Conservation (phyloP, 2,113 vertebrate species). For the Morphnarchus princeps region DNA sequence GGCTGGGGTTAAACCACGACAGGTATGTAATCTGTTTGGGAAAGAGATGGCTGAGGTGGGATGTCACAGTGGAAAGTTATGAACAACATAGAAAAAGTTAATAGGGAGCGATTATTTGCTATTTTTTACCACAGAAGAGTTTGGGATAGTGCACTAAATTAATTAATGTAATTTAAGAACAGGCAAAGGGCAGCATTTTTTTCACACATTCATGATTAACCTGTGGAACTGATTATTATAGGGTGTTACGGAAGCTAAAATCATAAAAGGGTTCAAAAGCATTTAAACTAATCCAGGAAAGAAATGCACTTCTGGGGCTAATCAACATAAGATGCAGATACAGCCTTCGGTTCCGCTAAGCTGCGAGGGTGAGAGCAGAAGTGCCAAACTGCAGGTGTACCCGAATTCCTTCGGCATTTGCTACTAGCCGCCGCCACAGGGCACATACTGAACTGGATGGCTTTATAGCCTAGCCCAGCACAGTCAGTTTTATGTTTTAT, state of each 20-base stretch:
- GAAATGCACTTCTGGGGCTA: neutral
- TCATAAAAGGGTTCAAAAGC: neutral
- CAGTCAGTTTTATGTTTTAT: neutral
- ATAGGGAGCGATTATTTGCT: neutral
- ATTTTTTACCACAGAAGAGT: neutral
- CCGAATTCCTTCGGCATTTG: neutral
- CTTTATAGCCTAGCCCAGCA: neutral
- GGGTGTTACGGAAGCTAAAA: neutral
- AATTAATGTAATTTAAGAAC: constrained; percentile 12
- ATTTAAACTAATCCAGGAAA: constrained; percentile 18
- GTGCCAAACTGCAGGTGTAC: neutral
- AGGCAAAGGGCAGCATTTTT: neutral
- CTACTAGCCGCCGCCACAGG: neutral
- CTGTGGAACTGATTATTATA: neutral
- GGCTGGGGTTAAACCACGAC: no score
- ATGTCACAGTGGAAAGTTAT: neutral
- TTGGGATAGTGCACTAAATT: neutral
- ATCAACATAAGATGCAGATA: neutral
- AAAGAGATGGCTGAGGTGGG: neutral
- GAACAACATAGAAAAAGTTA: neutral
- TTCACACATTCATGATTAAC: neutral
- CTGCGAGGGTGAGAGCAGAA: neutral
- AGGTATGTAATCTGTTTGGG: neutral
- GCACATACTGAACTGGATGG: neutral
- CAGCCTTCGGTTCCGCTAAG: fast-evolving